Conservation (phyloP, 2,113 vertebrate genomes). For the Dipodomys merriami region DNA sequence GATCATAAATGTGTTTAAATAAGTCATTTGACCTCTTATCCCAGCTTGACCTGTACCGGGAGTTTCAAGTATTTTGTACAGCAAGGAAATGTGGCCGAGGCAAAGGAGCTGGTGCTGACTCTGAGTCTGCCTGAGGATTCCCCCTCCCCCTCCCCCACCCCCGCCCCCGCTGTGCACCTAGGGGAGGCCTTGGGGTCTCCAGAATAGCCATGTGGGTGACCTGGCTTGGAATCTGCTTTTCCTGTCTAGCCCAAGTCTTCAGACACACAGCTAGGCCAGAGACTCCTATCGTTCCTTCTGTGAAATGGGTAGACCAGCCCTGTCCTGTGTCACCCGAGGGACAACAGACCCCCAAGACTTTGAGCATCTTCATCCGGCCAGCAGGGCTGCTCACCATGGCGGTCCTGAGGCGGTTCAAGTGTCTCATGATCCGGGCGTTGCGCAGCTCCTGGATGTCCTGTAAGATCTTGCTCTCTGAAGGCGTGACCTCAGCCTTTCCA, state of each 20-base stretch:
- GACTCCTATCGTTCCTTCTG: not conserved
- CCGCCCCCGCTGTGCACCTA: too few species aligned
- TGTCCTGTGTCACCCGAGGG: not conserved
- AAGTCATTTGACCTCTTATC: not conserved
- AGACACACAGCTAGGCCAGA: not conserved
- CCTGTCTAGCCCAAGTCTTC: not conserved
- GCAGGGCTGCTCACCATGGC: not conserved
- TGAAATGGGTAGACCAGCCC: not conserved
- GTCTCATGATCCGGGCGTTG: accelerated
- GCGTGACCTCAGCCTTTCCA: conserved; percentile 47
- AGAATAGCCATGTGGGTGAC: not conserved
- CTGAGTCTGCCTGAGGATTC: too few species aligned
- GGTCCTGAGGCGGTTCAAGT: accelerated
- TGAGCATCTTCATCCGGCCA: not conserved
- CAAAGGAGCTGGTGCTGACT: not conserved
- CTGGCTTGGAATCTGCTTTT: not conserved
- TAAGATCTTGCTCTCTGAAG: conserved; percentile 32
- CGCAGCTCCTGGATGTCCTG: accelerated
- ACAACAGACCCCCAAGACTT: not conserved
- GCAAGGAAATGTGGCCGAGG: not conserved
- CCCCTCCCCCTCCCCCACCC: not conserved
- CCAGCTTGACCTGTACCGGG: not conserved
- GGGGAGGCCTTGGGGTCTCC: too few species aligned
- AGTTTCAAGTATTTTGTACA: not conserved
- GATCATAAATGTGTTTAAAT: not conserved